phyloP scores from a whole-genome alignment of 2,888 invertebrate genomes.

The Cephalotes varians region DNA sequence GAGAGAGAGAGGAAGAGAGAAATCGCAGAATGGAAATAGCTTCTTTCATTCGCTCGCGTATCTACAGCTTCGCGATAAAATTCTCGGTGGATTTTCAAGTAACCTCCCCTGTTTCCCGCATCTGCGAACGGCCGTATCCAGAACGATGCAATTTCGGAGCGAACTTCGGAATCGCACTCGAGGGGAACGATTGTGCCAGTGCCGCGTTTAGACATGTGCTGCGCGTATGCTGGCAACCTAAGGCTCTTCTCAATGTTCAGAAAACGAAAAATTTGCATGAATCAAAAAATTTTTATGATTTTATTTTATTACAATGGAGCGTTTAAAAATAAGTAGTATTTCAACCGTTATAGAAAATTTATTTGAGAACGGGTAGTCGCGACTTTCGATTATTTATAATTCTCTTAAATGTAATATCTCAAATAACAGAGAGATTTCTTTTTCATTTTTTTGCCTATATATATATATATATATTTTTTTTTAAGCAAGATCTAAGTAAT shows the following conservation, averaged over 20 bases:
- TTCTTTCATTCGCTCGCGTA: slow-evolving; percentile 49
- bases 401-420: background rate
- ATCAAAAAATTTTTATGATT: background rate
- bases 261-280: background rate
- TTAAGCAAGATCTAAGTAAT: background rate
- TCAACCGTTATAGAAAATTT: background rate
- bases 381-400: background rate
- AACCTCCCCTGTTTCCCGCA: slow-evolving; percentile 7
- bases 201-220: slow-evolving; percentile 12
- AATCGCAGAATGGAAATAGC: slow-evolving; percentile 67
- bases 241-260: background rate
- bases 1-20: slow-evolving; percentile 35
- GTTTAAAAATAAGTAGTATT: background rate
- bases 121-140: slow-evolving; percentile 51
- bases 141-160: slow-evolving; percentile 59
- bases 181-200: slow-evolving; percentile 42
- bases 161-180: slow-evolving; percentile 62
- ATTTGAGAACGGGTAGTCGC: background rate
- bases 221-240: background rate
- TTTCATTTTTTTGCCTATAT: background rate
- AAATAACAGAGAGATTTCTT: background rate
- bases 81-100: slow-evolving; percentile 73
- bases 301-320: background rate
- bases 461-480: background rate
- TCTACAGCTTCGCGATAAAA: slow-evolving; percentile 68